These are phyloP conservation scores for Planococcus citri DNA, from an alignment of 1,140 invertebrate genomes.

Conservation along the genomic window DNA sequence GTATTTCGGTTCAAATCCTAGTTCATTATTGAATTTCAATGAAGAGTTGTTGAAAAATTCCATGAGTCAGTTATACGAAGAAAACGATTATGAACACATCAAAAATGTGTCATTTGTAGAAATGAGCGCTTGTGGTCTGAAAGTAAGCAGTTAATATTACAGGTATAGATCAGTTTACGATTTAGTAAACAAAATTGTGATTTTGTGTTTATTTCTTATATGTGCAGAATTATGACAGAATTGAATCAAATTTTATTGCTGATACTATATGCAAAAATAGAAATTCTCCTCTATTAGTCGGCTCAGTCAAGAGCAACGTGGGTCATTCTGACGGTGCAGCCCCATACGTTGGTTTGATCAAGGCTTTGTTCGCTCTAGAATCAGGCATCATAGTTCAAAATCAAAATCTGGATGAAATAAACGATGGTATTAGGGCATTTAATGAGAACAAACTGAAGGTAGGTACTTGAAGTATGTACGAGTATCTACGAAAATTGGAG, in stretches of 20 bases:
- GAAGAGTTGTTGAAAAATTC: constrained; percentile 46
- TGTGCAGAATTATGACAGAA: constrained; percentile 25
- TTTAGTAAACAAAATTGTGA: background rate
- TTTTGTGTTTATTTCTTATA: background rate
- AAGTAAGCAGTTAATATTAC: background rate
- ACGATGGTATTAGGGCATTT: constrained; percentile 42
- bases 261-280: constrained; percentile 26
- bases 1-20: constrained; percentile 36
- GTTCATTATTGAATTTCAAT: constrained; percentile 41
- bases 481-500: too few species aligned
- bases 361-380: constrained; percentile 34
- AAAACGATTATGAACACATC: constrained; percentile 38
- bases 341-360: constrained; percentile 43
- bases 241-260: constrained; percentile 26
- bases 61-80: constrained; percentile 40
- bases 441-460: constrained; percentile 26
- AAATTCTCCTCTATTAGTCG: constrained; percentile 48
- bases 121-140: constrained; percentile 22
- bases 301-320: constrained; percentile 63
- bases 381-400: constrained; percentile 29
- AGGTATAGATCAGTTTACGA: too few species aligned
- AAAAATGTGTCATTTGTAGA: constrained; percentile 32
- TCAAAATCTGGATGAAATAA: constrained; percentile 28
- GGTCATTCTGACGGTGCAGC: constrained; percentile 61
- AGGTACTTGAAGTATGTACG: too few species aligned